phyloP scores from a whole-genome alignment of 2,797 vertebrate species.

The Tinamus major region DNA sequence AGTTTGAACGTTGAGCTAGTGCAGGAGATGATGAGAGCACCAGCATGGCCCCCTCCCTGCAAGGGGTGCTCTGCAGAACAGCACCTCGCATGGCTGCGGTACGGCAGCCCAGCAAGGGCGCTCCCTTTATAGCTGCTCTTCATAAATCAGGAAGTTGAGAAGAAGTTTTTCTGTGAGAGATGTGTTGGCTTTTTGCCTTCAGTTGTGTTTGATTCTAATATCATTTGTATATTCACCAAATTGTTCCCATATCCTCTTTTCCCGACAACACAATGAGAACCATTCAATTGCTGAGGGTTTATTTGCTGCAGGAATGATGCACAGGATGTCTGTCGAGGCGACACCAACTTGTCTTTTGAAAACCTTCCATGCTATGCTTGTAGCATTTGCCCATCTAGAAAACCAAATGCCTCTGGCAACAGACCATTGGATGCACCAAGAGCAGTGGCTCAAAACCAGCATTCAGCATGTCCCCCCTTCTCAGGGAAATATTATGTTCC shows the following conservation, averaged over 20 bases:
- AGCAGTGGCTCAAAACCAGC: not conserved
- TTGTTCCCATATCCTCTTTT: not conserved
- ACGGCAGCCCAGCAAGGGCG: not conserved
- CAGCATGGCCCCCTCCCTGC: not conserved
- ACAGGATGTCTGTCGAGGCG: not conserved
- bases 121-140: not conserved
- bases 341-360: not conserved
- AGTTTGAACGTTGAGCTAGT: not conserved
- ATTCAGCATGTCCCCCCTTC: not conserved
- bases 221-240: not conserved
- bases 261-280: not conserved
- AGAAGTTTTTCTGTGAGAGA: not conserved
- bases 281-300: not conserved
- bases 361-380: accelerated
- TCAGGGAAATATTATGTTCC: conserved; percentile 8
- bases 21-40: not conserved
- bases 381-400: not conserved
- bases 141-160: not conserved
- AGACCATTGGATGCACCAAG: not conserved
- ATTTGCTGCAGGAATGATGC: not conserved
- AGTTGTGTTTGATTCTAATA: not conserved
- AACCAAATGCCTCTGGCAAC: not conserved
- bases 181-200: not conserved
- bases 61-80: not conserved
- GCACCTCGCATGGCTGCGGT: not conserved